phyloP scores from a whole-genome alignment of 2,888 invertebrate genomes.

The Drosophila basisetae region DNA sequence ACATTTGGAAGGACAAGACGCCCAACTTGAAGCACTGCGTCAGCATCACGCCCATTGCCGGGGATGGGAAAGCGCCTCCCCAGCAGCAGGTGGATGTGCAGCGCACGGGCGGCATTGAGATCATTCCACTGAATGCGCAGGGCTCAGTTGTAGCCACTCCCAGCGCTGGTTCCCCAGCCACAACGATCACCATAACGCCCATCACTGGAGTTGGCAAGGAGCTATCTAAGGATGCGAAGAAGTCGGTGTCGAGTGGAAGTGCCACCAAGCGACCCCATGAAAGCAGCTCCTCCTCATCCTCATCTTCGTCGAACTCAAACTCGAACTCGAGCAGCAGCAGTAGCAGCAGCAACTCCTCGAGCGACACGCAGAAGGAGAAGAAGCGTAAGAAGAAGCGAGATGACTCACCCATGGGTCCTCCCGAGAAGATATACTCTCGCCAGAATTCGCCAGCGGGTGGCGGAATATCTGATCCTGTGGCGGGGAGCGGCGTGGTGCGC shows the following conservation, averaged over 20 bases:
- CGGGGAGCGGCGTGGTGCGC: slow-evolving; percentile 86
- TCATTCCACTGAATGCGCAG: slow-evolving; percentile 90
- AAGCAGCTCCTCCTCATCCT: slow-evolving; percentile 37
- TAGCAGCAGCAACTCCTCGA: slow-evolving; percentile 28
- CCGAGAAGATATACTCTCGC: slow-evolving; percentile 91
- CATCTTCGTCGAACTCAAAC: slow-evolving; percentile 2
- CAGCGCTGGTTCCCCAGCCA: slow-evolving; percentile 87
- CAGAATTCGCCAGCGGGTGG: slow-evolving; percentile 85
- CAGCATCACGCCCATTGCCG: slow-evolving; percentile 83
- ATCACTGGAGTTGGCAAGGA: slow-evolving; percentile 85
- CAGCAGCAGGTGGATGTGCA: slow-evolving; percentile 72
- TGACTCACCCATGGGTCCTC: slow-evolving; percentile 88
- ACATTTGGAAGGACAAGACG: slow-evolving; percentile 85
- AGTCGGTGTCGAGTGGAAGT: slow-evolving; percentile 37
- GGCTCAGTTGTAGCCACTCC: slow-evolving; percentile 83
- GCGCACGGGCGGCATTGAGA: slow-evolving; percentile 88
- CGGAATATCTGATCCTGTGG: slow-evolving; percentile 86
- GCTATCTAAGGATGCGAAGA: slow-evolving; percentile 54
- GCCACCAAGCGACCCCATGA: slow-evolving; percentile 68
- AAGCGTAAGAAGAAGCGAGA: slow-evolving; percentile 91
- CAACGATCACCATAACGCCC: slow-evolving; percentile 94
- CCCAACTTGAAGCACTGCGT: slow-evolving; percentile 82
- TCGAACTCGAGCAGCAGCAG: slow-evolving; percentile 42
- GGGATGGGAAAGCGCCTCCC: slow-evolving; percentile 44
- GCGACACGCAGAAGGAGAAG: slow-evolving; percentile 87